phyloP scores from a whole-genome alignment of 2,113 vertebrate species.

The Serilophus lunatus region DNA sequence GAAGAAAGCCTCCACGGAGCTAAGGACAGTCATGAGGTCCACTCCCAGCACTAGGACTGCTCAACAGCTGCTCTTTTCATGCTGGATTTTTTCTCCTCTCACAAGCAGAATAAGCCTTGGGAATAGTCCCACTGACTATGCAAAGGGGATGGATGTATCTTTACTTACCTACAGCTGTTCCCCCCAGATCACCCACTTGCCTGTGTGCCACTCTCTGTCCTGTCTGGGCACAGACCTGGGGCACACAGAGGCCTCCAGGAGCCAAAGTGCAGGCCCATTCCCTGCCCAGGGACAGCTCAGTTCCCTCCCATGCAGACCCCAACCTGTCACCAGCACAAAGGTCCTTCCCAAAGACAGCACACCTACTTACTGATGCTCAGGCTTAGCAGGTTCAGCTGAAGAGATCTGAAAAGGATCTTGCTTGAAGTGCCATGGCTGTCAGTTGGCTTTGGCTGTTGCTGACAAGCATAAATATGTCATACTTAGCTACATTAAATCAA shows the following conservation, averaged over 20 bases:
- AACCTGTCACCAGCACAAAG: background rate
- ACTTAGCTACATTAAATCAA: background rate
- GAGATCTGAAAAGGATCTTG: background rate
- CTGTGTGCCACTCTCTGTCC: background rate
- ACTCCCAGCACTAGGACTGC: background rate
- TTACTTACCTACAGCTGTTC: background rate
- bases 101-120: background rate
- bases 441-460: background rate
- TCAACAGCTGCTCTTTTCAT: background rate
- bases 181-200: background rate
- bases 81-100: background rate
- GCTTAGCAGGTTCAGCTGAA: background rate
- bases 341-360: background rate
- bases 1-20: background rate
- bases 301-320: background rate
- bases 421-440: background rate
- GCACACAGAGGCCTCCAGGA: background rate
- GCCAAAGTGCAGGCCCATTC: background rate
- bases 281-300: background rate
- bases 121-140: background rate
- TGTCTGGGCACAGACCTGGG: background rate
- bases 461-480: background rate
- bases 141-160: background rate
- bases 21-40: background rate
- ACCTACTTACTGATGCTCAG: background rate